phyloP scores from a whole-genome alignment of 2,797 vertebrate species.

The Tamandua tetradactyla region DNA sequence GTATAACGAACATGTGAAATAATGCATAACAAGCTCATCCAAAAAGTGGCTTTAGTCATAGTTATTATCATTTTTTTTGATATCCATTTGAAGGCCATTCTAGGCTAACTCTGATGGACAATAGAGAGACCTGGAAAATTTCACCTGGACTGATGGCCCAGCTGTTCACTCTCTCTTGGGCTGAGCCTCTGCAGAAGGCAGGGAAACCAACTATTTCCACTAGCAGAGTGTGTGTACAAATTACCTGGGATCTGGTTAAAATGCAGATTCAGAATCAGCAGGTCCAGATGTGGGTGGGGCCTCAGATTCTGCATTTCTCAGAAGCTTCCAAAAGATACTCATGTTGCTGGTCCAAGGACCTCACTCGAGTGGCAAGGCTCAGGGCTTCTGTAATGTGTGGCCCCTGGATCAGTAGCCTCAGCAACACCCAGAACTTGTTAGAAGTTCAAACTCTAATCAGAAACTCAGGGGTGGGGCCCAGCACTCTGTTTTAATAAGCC shows the following conservation, averaged over 20 bases:
- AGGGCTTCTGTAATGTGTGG: neutral
- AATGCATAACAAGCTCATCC: neutral
- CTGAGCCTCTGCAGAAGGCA: neutral
- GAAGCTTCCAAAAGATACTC: neutral
- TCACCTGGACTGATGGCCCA: neutral
- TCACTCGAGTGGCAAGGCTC: neutral
- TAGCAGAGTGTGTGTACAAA: neutral
- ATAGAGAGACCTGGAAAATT: neutral
- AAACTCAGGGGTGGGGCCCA: neutral
- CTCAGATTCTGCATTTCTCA: neutral
- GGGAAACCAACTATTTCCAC: neutral
- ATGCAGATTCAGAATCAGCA: neutral
- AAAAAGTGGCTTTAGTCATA: neutral
- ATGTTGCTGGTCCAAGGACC: neutral
- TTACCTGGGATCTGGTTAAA: neutral
- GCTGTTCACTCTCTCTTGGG: neutral
- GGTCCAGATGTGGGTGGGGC: neutral
- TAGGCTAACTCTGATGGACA: neutral
- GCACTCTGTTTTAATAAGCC: neutral
- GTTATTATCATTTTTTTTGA: neutral
- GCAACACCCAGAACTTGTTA: neutral
- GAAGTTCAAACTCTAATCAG: neutral
- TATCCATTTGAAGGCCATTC: neutral
- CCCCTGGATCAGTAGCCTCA: neutral
- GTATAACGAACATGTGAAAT: neutral